phyloP scores from a whole-genome alignment of 2,113 vertebrate species.

The Sinocyclocheilus maitianheensis region DNA sequence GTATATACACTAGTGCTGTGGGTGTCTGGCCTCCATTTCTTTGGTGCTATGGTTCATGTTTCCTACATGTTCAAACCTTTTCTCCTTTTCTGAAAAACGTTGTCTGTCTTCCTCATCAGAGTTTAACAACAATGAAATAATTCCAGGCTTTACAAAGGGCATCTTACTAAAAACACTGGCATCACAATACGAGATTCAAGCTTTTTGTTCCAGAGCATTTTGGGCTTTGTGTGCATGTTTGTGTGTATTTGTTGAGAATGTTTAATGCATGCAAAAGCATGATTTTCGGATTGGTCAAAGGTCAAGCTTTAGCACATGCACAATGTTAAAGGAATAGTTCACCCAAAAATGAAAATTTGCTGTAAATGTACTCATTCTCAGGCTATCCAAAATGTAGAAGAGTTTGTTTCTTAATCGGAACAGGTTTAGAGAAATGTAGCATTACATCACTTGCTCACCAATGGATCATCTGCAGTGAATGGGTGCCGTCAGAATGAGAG shows the following conservation, averaged over 20 bases:
- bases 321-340: neutral
- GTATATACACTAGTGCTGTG: conserved; percentile 52
- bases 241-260: conserved; percentile 21
- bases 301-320: neutral
- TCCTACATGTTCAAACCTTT: conserved; percentile 3
- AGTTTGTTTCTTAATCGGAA: neutral
- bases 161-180: neutral
- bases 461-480: no score
- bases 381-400: no score
- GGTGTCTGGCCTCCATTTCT: conserved; percentile 10
- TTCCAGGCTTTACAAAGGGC: neutral
- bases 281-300: neutral
- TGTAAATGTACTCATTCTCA: no score
- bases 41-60: conserved; percentile 6
- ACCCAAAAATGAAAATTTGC: no score
- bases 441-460: no score
- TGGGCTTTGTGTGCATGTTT: conserved; percentile 26
- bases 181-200: neutral
- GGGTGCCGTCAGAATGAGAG: no score
- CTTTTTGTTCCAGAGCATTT: neutral
- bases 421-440: no score
- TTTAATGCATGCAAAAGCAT: conserved; percentile 44
- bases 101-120: neutral
- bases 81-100: neutral
- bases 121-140: neutral